These are phyloP conservation scores for Trinectes maculatus DNA, from an alignment of 2,113 vertebrate genomes.

Conservation along the genomic window DNA sequence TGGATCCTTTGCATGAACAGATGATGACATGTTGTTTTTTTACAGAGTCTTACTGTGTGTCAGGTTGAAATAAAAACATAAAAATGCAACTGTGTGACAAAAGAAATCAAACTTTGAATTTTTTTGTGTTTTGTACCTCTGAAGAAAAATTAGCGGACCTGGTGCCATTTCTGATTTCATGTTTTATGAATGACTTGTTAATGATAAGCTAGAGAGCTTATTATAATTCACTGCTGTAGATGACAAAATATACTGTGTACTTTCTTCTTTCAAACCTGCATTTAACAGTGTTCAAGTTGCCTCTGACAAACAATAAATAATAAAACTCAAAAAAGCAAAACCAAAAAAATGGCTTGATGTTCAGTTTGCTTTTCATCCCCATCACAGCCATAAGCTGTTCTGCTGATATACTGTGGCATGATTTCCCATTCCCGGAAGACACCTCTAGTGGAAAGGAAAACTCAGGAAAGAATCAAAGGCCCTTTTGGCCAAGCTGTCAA, in stretches of 20 bases:
- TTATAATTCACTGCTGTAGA: not conserved
- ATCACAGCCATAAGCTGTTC: slow-evolving; percentile 66
- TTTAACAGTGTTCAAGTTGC: no score
- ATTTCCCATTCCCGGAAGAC: slow-evolving; percentile 69
- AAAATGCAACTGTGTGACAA: slow-evolving; percentile 37
- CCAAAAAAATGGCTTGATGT: slow-evolving; percentile 13
- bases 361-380: slow-evolving; percentile 55
- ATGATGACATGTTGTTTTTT: slow-evolving; percentile 60
- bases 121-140: not conserved
- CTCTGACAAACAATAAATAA: no score
- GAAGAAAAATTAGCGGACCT: slow-evolving; percentile 6
- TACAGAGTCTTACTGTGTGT: slow-evolving; percentile 34
- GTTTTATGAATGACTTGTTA: slow-evolving; percentile 1
- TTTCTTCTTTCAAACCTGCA: no score
- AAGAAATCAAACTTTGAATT: not conserved
- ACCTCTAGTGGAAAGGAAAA: slow-evolving; percentile 68
- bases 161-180: slow-evolving; percentile 11
- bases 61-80: slow-evolving; percentile 49
- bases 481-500: slow-evolving; percentile 76
- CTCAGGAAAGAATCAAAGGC: slow-evolving; percentile 67
- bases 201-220: slow-evolving; percentile 5
- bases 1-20: slow-evolving; percentile 59
- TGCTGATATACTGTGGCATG: slow-evolving; percentile 69
- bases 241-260: no score
- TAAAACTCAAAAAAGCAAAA: slow-evolving; percentile 33